Base-by-base conservation (phyloP, 2,888 invertebrate genomes). In the Phalangium opilio region DNA sequence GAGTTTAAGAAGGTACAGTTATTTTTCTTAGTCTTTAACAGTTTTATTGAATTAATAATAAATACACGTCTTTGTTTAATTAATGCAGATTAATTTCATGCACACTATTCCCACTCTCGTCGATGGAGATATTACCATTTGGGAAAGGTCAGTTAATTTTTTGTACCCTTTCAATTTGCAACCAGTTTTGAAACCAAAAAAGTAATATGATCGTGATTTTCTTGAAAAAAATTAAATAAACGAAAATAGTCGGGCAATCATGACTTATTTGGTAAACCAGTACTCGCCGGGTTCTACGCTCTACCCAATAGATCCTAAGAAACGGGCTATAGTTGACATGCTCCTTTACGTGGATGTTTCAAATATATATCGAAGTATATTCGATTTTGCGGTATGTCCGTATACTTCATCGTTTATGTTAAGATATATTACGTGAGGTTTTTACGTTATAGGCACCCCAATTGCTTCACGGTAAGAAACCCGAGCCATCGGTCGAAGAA, bases 41-140 rank as follows among this genome's bases (percentile, higher is more conserved):
- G n/a, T n/a, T 27, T 27, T 27, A 27, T 27, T 27, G 8, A 27
- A 27, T 27, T 27, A 27, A 27, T n/a, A n/a, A n/a, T n/a, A n/a
- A n/a, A n/a, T n/a, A n/a, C n/a, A n/a, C n/a, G n/a, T n/a, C n/a
- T n/a, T n/a, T 34, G 8, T 12, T 44, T 43, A 5, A n/a, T 12
- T 45, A 27, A 45, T 50, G 17, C 47, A 62, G 61, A 58, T 63
- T 32, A 63, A 63, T 48, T 63, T 62, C 8, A 83, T 84, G 67
- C 85, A 85, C 64, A 78, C 78, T 33, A 74, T 89, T 50, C 87
- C 89, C 8, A 83, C 84, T 0, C 64, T 86, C 45, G 80, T 83
- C 52, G 86, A 86, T 60, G 73, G 78, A 57, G 83, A 83, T 15
- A 80, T 85, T 61, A 73, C 71, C 56, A 66, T 86, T 45, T 75